These are phyloP conservation scores for Ophiodon elongatus DNA, from an alignment of 2,113 vertebrate species.

Conservation along the genomic window DNA sequence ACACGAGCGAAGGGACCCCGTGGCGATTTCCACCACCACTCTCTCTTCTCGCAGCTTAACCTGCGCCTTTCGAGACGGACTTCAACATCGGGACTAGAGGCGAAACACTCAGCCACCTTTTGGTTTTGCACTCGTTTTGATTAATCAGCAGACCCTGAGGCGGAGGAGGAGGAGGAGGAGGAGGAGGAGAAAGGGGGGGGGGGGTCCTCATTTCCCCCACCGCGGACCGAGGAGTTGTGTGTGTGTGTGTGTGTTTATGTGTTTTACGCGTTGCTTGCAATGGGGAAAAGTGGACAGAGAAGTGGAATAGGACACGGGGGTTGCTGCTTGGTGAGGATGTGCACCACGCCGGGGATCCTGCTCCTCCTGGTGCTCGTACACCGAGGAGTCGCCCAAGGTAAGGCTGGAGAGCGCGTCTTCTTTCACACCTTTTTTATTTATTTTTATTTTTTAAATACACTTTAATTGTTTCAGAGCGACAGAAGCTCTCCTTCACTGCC, in stretches of 20 bases:
- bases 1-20: slow-evolving; percentile 70
- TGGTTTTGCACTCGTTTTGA: slow-evolving; percentile 42
- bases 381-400: slow-evolving; percentile 90
- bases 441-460: slow-evolving; percentile 3
- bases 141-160: slow-evolving; percentile 36
- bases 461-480: slow-evolving; percentile 25
- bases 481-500: not conserved
- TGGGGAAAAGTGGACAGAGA: slow-evolving; percentile 90
- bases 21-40: slow-evolving; percentile 50
- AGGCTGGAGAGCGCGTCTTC: slow-evolving; percentile 62
- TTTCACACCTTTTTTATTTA: not conserved
- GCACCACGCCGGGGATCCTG: slow-evolving; percentile 88
- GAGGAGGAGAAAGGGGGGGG: not conserved
- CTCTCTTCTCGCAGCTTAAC: slow-evolving; percentile 35
- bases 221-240: slow-evolving; percentile 68
- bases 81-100: slow-evolving; percentile 35
- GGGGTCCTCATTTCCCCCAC: slow-evolving; percentile 28
- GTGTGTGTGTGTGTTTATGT: slow-evolving; percentile 52
- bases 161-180: not conserved
- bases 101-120: slow-evolving; percentile 9
- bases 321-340: slow-evolving; percentile 85
- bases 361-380: slow-evolving; percentile 87
- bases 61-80: slow-evolving; percentile 49
- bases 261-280: slow-evolving; percentile 70
- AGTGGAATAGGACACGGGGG: slow-evolving; percentile 86